A percentile compares a stretch with the other conserved stretches of the same genome.
These are phyloP conservation scores for Nothoprocta pentlandii DNA, from an alignment of 2,113 vertebrate genomes.

Conservation along the genomic window DNA sequence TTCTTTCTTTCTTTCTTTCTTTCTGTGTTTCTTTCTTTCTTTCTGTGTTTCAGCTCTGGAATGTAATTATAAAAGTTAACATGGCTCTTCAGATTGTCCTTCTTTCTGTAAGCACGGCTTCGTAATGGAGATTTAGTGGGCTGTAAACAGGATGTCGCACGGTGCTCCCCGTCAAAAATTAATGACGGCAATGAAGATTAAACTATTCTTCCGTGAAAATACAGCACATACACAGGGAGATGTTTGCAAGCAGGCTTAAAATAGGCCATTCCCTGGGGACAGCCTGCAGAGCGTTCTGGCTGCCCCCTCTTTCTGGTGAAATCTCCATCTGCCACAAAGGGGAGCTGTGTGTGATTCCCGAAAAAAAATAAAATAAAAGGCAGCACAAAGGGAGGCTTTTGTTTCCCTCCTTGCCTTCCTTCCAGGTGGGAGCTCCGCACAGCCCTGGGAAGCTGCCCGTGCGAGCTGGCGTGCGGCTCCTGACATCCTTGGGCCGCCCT, in stretches of 20 bases:
- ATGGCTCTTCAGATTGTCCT: constrained; percentile 59
- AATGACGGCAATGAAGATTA: constrained; percentile 56
- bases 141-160: constrained; percentile 70
- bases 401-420: background rate
- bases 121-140: constrained; percentile 39
- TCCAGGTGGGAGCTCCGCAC: constrained; percentile 22
- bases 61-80: constrained; percentile 68
- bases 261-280: constrained; percentile 37
- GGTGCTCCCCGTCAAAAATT: constrained; percentile 59
- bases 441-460: background rate
- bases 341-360: background rate
- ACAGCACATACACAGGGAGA: constrained; percentile 7
- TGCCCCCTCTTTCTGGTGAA: background rate
- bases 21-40: background rate
- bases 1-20: background rate
- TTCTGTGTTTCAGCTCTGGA: constrained; percentile 25
- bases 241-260: constrained; percentile 63
- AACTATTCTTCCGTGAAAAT: constrained; percentile 60
- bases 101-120: constrained; percentile 41
- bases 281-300: background rate
- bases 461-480: background rate
- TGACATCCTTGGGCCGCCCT: background rate
- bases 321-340: background rate
- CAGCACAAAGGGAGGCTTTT: constrained; percentile 41
- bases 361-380: background rate